These are phyloP conservation scores for Hycleus phaleratus DNA, from an alignment of 1,140 invertebrate genomes.

Conservation along the genomic window DNA sequence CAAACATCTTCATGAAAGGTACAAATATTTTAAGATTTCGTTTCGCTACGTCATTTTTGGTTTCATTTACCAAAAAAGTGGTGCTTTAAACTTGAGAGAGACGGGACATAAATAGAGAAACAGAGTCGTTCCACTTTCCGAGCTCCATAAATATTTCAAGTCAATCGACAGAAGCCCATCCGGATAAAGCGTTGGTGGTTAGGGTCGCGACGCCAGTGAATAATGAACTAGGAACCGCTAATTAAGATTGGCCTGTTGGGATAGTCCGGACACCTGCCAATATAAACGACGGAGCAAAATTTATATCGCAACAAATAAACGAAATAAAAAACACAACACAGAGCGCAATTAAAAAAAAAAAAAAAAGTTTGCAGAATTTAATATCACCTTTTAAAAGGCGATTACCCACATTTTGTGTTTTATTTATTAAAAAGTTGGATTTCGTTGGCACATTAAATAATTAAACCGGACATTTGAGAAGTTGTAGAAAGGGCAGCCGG, in stretches of 20 bases:
- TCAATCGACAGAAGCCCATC: constrained; percentile 30
- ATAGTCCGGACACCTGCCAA: constrained; percentile 38
- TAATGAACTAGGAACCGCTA: constrained; percentile 38
- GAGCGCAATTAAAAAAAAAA: background rate
- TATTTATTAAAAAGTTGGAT: constrained; percentile 18
- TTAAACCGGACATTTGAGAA: constrained; percentile 19
- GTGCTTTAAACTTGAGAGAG: background rate
- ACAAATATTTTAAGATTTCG: no score
- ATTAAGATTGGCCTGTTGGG: constrained; percentile 39
- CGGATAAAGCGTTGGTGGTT: constrained; percentile 32
- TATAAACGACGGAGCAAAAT: constrained; percentile 18
- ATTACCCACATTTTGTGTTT: no score
- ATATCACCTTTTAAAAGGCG: no score
- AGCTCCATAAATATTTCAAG: constrained; percentile 36
- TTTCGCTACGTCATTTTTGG: no score
- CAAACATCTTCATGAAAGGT: constrained; percentile 4
- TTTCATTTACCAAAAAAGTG: no score
- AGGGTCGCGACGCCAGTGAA: constrained; percentile 28
- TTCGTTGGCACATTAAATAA: constrained; percentile 18
- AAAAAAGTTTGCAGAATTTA: no score
- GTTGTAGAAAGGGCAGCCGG: constrained; percentile 16
- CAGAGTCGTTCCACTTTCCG: background rate
- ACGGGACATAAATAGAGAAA: constrained; percentile 17
- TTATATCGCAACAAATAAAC: no score
- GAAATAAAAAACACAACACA: background rate